Percentiles rank a stretch among this genome's conserved stretches.
These are phyloP conservation scores for Chrysoperla carnea DNA, from an alignment of 1,140 invertebrate species.

Conservation along the genomic window DNA sequence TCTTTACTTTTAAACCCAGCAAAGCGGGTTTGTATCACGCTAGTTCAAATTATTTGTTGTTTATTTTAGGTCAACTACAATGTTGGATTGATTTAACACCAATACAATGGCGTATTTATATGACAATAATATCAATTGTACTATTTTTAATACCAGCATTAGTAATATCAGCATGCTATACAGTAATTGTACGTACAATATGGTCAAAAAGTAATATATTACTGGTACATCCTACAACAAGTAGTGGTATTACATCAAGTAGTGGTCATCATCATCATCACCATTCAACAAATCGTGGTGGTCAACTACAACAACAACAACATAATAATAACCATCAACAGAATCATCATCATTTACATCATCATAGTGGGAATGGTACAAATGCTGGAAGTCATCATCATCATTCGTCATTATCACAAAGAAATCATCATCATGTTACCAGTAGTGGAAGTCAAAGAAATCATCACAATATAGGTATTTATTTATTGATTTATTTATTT, in stretches of 20 bases:
- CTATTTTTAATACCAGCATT: constrained; percentile 78
- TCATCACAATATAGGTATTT: too few relatives aligned
- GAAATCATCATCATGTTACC: too few relatives aligned
- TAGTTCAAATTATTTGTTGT: not conserved
- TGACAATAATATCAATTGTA: constrained; percentile 63
- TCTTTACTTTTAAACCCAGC: too few relatives aligned
- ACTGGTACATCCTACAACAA: constrained; percentile 26
- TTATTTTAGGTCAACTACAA: constrained; percentile 44
- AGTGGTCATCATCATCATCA: constrained; percentile 18
- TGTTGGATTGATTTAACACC: constrained; percentile 79
- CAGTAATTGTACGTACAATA: constrained; percentile 82
- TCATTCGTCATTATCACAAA: too few relatives aligned
- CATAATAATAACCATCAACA: not conserved
- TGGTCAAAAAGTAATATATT: constrained; percentile 63
- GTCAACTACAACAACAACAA: not conserved
- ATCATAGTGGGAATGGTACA: too few relatives aligned
- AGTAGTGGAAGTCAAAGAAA: too few relatives aligned
- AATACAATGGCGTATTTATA: constrained; percentile 75
- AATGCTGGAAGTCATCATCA: too few relatives aligned
- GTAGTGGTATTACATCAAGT: constrained; percentile 19
- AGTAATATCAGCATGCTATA: constrained; percentile 81
- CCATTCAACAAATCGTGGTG: not conserved
- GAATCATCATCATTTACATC: not conserved
- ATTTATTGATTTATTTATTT: too few relatives aligned
- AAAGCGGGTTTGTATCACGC: too few relatives aligned